phyloP scores from a whole-genome alignment of 2,113 vertebrate species.

The Tricholaema leucomelas region DNA sequence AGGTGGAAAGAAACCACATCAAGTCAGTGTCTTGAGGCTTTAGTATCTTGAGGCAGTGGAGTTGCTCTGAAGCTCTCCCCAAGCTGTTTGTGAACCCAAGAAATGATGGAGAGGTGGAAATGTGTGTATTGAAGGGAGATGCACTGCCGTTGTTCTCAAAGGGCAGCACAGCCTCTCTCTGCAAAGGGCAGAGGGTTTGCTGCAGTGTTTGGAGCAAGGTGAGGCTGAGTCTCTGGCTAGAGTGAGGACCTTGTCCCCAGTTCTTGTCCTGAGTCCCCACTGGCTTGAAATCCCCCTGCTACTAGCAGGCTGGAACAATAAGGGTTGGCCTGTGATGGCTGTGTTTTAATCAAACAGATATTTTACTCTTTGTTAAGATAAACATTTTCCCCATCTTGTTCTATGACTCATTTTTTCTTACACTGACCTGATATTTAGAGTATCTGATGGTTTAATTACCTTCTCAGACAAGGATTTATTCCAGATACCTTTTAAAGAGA shows the following conservation, averaged over 20 bases:
- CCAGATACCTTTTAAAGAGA: not conserved
- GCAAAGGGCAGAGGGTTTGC: not conserved
- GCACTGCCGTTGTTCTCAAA: not conserved
- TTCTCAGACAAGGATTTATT: not conserved
- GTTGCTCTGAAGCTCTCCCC: not conserved
- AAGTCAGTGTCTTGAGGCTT: rapidly evolving
- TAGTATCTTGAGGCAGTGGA: not conserved
- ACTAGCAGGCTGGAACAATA: not conserved
- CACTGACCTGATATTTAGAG: not conserved
- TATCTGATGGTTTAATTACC: constrained; percentile 26
- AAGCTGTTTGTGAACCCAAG: not conserved
- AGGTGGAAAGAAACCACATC: not conserved
- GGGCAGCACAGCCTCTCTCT: not conserved
- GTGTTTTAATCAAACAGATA: constrained; percentile 2
- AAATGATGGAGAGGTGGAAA: not conserved
- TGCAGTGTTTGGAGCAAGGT: not conserved
- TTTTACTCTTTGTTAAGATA: constrained; percentile 7
- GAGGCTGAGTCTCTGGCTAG: not conserved
- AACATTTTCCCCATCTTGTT: constrained; percentile 10
- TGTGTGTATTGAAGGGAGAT: not conserved
- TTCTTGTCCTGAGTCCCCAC: not conserved
- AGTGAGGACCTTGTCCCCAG: not conserved
- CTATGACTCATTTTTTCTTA: constrained; percentile 34
- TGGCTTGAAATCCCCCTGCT: not conserved
- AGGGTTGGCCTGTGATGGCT: not conserved